Evolutionary conservation across 2,113 vertebrate genomes (phyloP).

Genomic region (Dryoscopus gambensis): DNA sequence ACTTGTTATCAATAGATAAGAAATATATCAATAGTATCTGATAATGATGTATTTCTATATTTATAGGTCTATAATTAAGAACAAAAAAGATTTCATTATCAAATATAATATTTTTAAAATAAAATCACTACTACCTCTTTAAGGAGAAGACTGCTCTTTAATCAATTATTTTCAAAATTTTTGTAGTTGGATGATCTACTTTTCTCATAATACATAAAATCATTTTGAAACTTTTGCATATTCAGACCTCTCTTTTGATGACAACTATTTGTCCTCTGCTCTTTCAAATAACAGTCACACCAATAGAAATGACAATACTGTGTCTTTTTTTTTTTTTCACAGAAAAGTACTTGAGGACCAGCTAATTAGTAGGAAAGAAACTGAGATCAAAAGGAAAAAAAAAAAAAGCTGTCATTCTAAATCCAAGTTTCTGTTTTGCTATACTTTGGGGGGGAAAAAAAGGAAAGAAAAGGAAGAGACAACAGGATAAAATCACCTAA

Average conservation of each 20-base stretch:
- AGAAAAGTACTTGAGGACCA: neutral
- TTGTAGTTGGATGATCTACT: neutral
- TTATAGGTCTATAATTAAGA: neutral
- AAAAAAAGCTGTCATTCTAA: neutral
- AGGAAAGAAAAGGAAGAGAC: accelerated
- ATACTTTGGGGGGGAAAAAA: accelerated
- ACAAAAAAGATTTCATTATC: neutral
- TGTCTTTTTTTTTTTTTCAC: neutral
- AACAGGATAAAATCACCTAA: accelerated
- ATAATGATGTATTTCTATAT: neutral
- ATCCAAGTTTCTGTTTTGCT: neutral
- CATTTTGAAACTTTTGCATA: neutral
- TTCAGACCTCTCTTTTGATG: neutral
- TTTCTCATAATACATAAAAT: neutral
- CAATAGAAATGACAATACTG: neutral
- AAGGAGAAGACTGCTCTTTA: neutral
- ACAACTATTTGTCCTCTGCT: neutral
- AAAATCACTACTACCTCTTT: neutral
- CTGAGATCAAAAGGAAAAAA: neutral
- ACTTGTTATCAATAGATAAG: neutral
- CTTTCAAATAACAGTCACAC: neutral
- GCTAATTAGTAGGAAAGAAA: neutral
- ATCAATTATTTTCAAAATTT: neutral
- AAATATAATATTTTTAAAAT: neutral
- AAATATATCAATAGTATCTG: neutral